Base-by-base conservation (phyloP, 2,797 vertebrate genomes). In the Vultur gryphus region DNA sequence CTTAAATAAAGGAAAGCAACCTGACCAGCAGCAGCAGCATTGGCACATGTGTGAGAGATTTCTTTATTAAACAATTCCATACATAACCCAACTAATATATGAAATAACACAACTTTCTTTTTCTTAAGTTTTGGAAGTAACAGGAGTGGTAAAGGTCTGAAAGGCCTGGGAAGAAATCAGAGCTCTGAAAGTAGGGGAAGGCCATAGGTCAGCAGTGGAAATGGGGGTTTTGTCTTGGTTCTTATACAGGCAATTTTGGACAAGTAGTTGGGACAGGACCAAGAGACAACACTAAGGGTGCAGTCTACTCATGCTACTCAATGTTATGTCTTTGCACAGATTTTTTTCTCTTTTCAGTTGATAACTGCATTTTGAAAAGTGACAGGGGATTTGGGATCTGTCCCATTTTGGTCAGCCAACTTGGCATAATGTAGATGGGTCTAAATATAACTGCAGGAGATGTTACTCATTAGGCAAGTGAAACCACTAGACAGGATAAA, bases 391-490 rank as follows among this genome's bases (percentile, higher is more conserved):
- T 96, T 95, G 86, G 46, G 46, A 80, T 89, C 49, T 46, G 4
- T 91, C 37, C 67, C 25, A 3, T 89, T 95, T 87, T 89, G 86
- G 48, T 87, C 81, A 93, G 75, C 81, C 65, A 90, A 55, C 26
- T 89, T 94, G 73, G 80, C 73, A 59, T 81, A 75, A 81, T 1
- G 4, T 39, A 80, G 82, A 87, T 9, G 7, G 80, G 25, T 83
- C 75, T 94, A 90, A 95, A 93, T 94, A 91, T 91, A 95, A 65
- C 67, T 87, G 25, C 37, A 80, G 44, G 58, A 87, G 35, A 65
- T 95, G 67, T 71, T 95, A 85, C 64, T 95, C 16, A 51, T 94
- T 85, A 94, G 87, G 39, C 65, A 93, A 75, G 35, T 64, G 67
- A 87, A 90, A 65, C 23, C 41, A 71, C 21, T 69, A 85, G 44